These are phyloP conservation scores for Fistularia commersonii DNA, from an alignment of 2,797 vertebrate genomes.

Conservation along the genomic window DNA sequence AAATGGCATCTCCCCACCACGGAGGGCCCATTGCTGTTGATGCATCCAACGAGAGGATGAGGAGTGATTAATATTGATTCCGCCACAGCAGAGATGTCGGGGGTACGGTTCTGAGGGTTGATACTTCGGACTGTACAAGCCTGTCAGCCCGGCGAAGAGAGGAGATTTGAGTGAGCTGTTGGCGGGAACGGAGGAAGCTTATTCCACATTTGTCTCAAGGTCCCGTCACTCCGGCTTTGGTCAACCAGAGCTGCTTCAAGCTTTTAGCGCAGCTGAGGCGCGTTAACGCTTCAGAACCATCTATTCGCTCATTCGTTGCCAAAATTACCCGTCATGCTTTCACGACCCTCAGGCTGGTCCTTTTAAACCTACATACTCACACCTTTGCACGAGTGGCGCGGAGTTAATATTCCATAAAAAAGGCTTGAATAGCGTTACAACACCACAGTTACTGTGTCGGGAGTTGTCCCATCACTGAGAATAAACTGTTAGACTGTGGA, in stretches of 20 bases:
- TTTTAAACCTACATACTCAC: neutral
- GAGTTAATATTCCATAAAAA: conserved; percentile 7
- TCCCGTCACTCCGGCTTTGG: conserved; percentile 40
- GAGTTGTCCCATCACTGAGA: too few relatives aligned
- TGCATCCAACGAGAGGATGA: conserved; percentile 44
- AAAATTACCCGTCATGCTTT: neutral
- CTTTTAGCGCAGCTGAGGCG: conserved; percentile 16
- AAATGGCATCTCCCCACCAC: conserved; percentile 32
- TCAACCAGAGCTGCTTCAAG: conserved; percentile 7
- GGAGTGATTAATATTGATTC: conserved; percentile 63
- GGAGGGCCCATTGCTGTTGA: conserved; percentile 39
- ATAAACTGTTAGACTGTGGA: too few relatives aligned
- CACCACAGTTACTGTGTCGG: too few relatives aligned
- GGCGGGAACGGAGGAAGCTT: conserved; percentile 46
- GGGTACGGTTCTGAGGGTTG: conserved; percentile 4
- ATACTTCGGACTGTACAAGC: conserved; percentile 22
- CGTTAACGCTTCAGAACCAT: conserved; percentile 13
- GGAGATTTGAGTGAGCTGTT: conserved; percentile 52
- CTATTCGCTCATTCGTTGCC: conserved; percentile 10
- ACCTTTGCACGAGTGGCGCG: neutral
- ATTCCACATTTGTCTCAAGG: conserved; percentile 53
- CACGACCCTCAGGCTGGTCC: too few relatives aligned
- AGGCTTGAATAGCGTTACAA: too few relatives aligned
- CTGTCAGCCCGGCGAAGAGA: conserved; percentile 15
- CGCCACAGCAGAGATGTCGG: conserved; percentile 20